Conservation (phyloP, 2,888 invertebrate genomes). For the Hirtodrosophila duncani region DNA sequence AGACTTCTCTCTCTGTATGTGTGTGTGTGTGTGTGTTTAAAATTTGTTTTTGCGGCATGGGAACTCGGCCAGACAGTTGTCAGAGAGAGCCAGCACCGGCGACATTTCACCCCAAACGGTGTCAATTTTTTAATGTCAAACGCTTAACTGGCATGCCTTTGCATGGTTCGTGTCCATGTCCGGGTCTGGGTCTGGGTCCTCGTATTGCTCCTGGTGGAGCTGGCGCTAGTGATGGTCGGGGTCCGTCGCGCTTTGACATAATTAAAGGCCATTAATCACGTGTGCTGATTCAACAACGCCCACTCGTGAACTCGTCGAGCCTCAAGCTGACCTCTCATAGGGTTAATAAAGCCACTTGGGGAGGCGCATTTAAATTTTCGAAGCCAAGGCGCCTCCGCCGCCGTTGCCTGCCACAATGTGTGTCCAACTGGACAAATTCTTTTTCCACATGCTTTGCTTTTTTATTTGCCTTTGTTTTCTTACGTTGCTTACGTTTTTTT, state of each 20-base stretch:
- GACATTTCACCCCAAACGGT: slow-evolving; percentile 76
- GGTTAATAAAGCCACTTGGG: slow-evolving; percentile 69
- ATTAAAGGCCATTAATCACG: slow-evolving; percentile 79
- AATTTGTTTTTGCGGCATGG: slow-evolving; percentile 40
- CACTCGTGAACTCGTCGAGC: slow-evolving; percentile 28
- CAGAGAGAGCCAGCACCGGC: slow-evolving; percentile 62
- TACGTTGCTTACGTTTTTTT: slow-evolving; percentile 11
- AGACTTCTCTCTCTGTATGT: slow-evolving; percentile 10
- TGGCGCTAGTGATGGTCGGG: slow-evolving; percentile 7
- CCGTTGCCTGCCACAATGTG: slow-evolving; percentile 36
- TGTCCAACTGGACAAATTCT: slow-evolving; percentile 59
- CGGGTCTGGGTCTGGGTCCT: slow-evolving; percentile 17
- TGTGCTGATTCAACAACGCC: slow-evolving; percentile 76
- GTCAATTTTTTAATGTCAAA: slow-evolving; percentile 75
- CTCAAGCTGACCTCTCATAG: slow-evolving; percentile 26
- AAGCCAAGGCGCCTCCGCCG: slow-evolving; percentile 10
- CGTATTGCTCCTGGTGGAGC: background rate
- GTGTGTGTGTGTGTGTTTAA: slow-evolving; percentile 40
- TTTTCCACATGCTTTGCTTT: slow-evolving; percentile 46
- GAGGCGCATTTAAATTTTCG: slow-evolving; percentile 18
- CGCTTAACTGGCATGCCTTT: slow-evolving; percentile 64
- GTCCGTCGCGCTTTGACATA: slow-evolving; percentile 74
- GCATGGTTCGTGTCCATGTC: slow-evolving; percentile 10
- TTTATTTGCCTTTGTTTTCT: slow-evolving; percentile 23
- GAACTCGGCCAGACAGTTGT: slow-evolving; percentile 67